A percentile compares a stretch with the other conserved stretches of the same genome.
Conservation (phyloP, 2,797 vertebrate genomes). For the Podarcis siculus region DNA sequence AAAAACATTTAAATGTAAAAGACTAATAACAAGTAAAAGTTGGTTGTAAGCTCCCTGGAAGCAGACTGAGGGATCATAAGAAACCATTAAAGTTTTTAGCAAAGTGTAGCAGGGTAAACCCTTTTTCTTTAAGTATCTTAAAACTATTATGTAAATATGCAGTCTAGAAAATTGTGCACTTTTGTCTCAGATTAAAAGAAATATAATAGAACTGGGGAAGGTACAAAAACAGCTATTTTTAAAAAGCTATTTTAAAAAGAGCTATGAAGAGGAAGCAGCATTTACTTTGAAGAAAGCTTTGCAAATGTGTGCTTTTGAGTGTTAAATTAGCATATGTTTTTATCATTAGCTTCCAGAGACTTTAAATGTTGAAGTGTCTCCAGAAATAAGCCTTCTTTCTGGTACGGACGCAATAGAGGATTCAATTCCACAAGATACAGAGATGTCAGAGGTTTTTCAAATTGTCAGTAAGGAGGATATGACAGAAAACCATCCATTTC, state of each 20-base stretch:
- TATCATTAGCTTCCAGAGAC: constrained; percentile 52
- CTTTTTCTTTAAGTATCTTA: background rate
- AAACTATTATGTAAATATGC: background rate
- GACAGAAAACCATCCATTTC: constrained; percentile 41
- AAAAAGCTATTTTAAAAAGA: background rate
- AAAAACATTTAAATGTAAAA: background rate
- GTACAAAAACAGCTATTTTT: background rate
- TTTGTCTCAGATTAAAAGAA: background rate
- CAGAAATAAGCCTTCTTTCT: constrained; percentile 59
- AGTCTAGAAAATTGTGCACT: background rate
- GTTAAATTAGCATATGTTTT: background rate
- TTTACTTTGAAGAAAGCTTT: background rate
- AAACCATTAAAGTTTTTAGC: background rate
- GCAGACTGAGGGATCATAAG: background rate
- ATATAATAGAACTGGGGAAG: background rate
- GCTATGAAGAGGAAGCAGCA: background rate
- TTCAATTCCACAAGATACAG: constrained; percentile 7
- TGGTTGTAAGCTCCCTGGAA: background rate
- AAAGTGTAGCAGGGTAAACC: background rate
- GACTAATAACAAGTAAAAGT: background rate
- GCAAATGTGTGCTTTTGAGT: background rate
- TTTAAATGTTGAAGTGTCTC: constrained; percentile 48
- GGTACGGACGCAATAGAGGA: constrained; percentile 38
- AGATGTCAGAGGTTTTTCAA: constrained; percentile 39
- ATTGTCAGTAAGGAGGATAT: constrained; percentile 30